Percentiles rank a stretch among this genome's conserved stretches.
Evolutionary conservation across 2,888 invertebrate genomes (phyloP).

Genomic region (Oscheius myriophilus): DNA sequence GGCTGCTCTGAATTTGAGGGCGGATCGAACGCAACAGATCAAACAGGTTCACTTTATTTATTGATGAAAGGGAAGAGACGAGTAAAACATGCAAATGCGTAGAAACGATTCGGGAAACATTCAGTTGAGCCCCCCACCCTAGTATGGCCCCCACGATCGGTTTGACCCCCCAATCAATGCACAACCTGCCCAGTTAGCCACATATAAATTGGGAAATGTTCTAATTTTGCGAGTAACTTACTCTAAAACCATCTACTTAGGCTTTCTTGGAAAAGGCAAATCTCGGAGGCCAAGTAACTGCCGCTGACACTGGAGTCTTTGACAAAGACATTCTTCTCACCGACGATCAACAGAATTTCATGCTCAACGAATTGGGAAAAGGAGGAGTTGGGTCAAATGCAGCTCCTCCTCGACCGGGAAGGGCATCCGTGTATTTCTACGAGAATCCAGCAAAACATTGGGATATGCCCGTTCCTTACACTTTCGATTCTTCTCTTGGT

Average conservation of each 20-base stretch:
- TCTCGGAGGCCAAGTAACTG: conserved; percentile 54
- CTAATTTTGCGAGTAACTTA: too few species aligned
- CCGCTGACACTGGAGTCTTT: conserved; percentile 66
- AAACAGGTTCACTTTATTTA: too few species aligned
- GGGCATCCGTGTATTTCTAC: conserved; percentile 55
- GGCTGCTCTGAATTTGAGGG: conserved; percentile 37
- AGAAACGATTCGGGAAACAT: too few species aligned
- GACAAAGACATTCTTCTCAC: conserved; percentile 66
- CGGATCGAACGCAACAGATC: conserved; percentile 49
- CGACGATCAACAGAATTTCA: conserved; percentile 62
- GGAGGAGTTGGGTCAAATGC: conserved; percentile 23
- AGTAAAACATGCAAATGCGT: too few species aligned
- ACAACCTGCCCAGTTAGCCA: too few species aligned
- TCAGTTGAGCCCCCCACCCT: too few species aligned
- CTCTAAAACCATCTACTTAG: conserved; percentile 7
- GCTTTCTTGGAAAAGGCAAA: conserved; percentile 53
- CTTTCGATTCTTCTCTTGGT: conserved; percentile 62
- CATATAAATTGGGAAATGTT: too few species aligned
- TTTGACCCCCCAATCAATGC: too few species aligned
- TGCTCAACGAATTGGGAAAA: conserved; percentile 63
- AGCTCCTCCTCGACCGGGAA: conserved; percentile 11
- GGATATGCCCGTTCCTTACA: conserved; percentile 65
- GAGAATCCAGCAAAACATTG: conserved; percentile 56
- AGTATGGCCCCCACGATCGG: too few species aligned
- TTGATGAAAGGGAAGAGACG: too few species aligned